Evolutionary conservation across 2,888 invertebrate species (phyloP), one percentile per base, ranked within the genome.

Genomic region (Oscheius sp.): DNA sequence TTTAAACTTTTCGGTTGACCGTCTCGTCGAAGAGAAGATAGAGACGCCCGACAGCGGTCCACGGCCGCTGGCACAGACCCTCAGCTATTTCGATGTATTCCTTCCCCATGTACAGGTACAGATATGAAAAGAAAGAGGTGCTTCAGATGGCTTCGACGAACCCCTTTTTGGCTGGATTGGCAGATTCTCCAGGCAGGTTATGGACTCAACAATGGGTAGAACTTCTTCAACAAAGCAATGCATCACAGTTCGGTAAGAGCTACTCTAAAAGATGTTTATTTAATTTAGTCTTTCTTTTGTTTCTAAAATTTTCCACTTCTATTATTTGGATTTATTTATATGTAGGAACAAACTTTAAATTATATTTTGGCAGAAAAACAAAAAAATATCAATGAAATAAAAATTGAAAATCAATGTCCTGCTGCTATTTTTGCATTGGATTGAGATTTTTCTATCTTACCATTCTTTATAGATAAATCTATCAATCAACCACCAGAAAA

Each of bases 61-160:
- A 36, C 68, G 70, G 50, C 73, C 74, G 4, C 38, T 74, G 14
- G 71, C 74, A 2, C 76, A 75, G 51, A 84, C 82, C 0, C 72
- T 84, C 26, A 77, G 77, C 47, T 84, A 82, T 56, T 84, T 84
- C 49, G 83, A 84, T 62, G 82, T 84, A 20, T 73, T 84, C 30
- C 73, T 82, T 12, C 84, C 84, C 5, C 84, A 84, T 63, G 77
- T 84, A 24, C 83, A 80, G 72, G 77, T 81, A 62, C n/a, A 20
- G 26, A 26, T 5, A 28, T 6, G n/a, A 54, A n/a, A 33, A 6
- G 22, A 54, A 33, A n/a, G n/a, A n/a, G n/a, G n/a, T 54, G 2
- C 20, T 77, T 44, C 71, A 81, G 78, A 82, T 82, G 82, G 82
- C 82, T 0, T 80, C 78, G 22, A 63, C 76, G 14, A 82, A 82